Evolutionary conservation across 2,113 vertebrate species (phyloP).

Genomic region (Furnarius figulus): DNA sequence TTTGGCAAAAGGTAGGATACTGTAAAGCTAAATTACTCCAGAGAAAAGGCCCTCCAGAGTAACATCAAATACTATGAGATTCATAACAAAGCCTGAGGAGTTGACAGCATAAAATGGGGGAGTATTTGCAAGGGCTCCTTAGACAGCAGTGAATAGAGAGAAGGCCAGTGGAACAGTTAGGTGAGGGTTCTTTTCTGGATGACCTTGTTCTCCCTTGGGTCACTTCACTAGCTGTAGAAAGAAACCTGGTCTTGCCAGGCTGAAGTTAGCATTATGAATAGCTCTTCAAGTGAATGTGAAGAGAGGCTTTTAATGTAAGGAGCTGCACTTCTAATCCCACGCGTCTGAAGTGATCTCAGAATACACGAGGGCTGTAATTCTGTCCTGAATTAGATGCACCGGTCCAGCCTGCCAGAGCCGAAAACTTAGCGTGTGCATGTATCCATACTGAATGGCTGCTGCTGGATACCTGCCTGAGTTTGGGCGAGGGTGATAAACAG

Average conservation of each 20-base stretch:
- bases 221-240: background rate
- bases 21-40: background rate
- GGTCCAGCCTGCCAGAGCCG: background rate
- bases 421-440: accelerated
- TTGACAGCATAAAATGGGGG: background rate
- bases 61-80: background rate
- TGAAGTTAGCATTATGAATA: background rate
- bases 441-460: background rate
- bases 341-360: background rate
- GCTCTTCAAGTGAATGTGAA: background rate
- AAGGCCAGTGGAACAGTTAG: background rate
- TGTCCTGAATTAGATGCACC: background rate
- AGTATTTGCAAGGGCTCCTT: background rate
- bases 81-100: background rate
- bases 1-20: background rate
- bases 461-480: background rate
- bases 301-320: background rate
- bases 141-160: background rate
- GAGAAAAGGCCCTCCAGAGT: background rate
- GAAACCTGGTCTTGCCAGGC: background rate
- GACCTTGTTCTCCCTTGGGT: background rate
- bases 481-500: background rate
- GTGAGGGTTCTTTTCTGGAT: background rate
- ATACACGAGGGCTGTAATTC: background rate
- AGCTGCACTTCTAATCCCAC: background rate